Evolutionary conservation across 2,797 vertebrate genomes (phyloP).

Genomic region (Phylloscopus collybita): DNA sequence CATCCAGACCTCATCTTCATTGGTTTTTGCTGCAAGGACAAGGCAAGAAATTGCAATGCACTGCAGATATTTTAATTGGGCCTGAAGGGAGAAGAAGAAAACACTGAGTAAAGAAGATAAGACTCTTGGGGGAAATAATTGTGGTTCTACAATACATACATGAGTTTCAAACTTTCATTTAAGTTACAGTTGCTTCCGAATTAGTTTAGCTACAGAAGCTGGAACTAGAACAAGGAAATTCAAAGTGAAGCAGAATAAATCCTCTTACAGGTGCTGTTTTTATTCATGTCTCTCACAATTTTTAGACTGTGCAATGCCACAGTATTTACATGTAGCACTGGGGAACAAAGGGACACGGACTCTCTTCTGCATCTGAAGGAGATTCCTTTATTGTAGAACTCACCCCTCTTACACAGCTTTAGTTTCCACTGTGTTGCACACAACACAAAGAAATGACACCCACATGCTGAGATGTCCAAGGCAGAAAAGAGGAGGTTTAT

Average conservation of each 20-base stretch:
- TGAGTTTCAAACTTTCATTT: not conserved
- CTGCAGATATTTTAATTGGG: constrained; percentile 81
- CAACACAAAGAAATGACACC: too few species aligned
- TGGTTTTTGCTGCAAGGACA: constrained; percentile 84
- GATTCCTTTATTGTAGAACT: too few species aligned
- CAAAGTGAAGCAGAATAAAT: not conserved
- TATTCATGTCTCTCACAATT: not conserved
- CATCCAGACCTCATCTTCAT: constrained; percentile 81
- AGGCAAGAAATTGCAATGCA: constrained; percentile 83
- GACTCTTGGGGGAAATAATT: not conserved
- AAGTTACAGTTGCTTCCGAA: not conserved
- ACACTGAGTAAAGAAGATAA: not conserved
- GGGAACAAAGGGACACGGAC: too few species aligned
- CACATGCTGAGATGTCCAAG: too few species aligned
- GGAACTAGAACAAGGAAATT: not conserved
- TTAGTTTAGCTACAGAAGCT: not conserved
- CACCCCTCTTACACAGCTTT: too few species aligned
- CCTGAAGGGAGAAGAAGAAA: constrained; percentile 69
- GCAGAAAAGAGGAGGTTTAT: too few species aligned
- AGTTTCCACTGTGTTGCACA: too few species aligned
- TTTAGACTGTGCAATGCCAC: not conserved
- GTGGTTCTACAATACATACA: not conserved
- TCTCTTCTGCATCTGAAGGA: too few species aligned
- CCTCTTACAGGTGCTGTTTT: not conserved
- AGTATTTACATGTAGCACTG: not conserved